Evolutionary conservation across 2,797 vertebrate genomes (phyloP).

Genomic region (Hirundo rustica): DNA sequence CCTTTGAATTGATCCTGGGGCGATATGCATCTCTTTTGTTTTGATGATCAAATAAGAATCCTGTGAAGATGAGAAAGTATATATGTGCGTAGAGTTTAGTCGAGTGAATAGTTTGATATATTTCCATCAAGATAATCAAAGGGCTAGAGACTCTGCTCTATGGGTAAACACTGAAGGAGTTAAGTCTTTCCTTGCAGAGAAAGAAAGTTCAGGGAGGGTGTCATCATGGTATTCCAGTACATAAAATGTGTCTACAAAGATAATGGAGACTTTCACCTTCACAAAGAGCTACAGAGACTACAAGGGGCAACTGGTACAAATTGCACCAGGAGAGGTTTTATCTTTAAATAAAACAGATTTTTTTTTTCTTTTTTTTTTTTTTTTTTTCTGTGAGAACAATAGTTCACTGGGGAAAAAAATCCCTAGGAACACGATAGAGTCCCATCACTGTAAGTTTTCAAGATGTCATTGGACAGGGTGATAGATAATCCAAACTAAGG

Average conservation of each 20-base stretch:
- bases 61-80: neutral
- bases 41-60: neutral
- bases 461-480: neutral
- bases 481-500: neutral
- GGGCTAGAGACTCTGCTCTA: neutral
- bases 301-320: neutral
- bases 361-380: neutral
- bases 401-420: neutral
- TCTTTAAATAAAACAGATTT: neutral
- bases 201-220: neutral
- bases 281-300: neutral
- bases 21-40: fast-evolving
- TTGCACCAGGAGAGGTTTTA: neutral
- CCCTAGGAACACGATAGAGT: fast-evolving
- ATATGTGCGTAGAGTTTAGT: neutral
- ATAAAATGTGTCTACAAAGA: neutral
- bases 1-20: neutral
- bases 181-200: neutral
- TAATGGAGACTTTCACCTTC: neutral
- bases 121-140: neutral
- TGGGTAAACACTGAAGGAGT: neutral
- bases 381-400: neutral
- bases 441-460: neutral
- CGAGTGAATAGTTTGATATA: neutral
- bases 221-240: neutral